These are phyloP conservation scores for Tychaedon coryphoeus DNA, from an alignment of 2,113 vertebrate genomes.

Conservation along the genomic window DNA sequence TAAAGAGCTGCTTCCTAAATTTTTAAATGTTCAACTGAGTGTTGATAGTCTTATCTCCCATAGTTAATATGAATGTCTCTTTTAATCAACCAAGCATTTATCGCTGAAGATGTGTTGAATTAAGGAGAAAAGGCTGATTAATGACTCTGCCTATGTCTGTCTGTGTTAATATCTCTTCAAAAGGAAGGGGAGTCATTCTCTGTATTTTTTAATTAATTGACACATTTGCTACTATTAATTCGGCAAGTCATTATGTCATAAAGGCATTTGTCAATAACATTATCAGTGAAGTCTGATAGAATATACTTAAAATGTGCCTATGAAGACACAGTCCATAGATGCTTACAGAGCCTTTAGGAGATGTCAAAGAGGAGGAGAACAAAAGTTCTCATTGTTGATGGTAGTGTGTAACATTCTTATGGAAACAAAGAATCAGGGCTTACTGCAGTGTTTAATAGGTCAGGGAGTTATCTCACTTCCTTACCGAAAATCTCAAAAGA, in stretches of 20 bases:
- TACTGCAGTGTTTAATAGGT: neutral
- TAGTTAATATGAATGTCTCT: neutral
- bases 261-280: constrained; percentile 27
- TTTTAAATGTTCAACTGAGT: neutral
- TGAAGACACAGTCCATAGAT: neutral
- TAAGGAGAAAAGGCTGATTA: constrained; percentile 11
- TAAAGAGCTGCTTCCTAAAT: neutral
- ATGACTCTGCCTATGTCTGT: neutral
- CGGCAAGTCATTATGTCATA: neutral
- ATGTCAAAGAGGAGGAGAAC: neutral
- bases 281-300: neutral
- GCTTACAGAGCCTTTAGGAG: neutral
- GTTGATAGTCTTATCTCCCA: constrained; percentile 6
- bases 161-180: neutral
- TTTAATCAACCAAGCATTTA: constrained; percentile 6
- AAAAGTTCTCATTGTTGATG: neutral
- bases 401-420: neutral
- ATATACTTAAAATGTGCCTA: neutral
- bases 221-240: neutral
- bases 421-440: neutral
- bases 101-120: neutral
- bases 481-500: neutral
- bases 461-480: neutral
- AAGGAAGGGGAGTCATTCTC: neutral
- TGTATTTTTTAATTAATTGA: neutral